These are phyloP conservation scores for Pangasianodon hypophthalmus DNA, from an alignment of 2,113 vertebrate species.

Conservation along the genomic window DNA sequence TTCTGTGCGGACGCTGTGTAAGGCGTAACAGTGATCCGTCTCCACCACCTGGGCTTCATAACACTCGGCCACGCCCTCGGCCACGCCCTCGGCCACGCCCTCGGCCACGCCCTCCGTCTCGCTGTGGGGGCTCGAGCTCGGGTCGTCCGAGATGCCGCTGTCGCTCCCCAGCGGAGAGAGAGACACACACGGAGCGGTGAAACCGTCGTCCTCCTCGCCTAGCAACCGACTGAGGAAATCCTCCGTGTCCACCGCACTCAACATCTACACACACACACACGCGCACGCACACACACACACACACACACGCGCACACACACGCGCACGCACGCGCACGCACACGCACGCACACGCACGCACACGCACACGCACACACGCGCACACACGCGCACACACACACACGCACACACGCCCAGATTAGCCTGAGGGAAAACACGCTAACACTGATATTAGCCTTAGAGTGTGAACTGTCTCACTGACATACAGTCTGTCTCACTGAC, in stretches of 20 bases:
- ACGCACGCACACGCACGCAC: constrained; percentile 23
- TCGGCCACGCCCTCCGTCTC: constrained; percentile 51
- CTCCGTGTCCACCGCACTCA: constrained; percentile 78
- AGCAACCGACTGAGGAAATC: constrained; percentile 80
- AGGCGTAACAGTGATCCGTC: constrained; percentile 84
- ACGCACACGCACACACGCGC: constrained; percentile 3
- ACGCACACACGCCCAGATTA: neutral
- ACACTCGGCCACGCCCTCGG: constrained; percentile 54
- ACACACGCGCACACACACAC: constrained; percentile 21
- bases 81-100: neutral
- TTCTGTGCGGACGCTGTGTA: constrained; percentile 74
- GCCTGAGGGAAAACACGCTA: neutral
- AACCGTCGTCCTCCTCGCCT: constrained; percentile 61
- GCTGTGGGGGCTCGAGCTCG: constrained; percentile 61
- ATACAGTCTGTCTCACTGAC: too few species aligned
- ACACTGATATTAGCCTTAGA: neutral
- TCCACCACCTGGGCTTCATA: constrained; percentile 66
- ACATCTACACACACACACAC: constrained; percentile 66
- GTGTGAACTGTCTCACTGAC: neutral
- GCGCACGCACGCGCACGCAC: constrained; percentile 9
- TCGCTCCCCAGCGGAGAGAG: constrained; percentile 71
- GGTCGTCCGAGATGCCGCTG: constrained; percentile 75
- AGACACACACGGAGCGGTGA: constrained; percentile 47
- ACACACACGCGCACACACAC: constrained; percentile 28
- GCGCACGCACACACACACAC: constrained; percentile 2